A percentile compares a stretch with the other conserved stretches of the same genome.
phyloP scores from a whole-genome alignment of 2,113 vertebrate genomes.

The Podarcis muralis region DNA sequence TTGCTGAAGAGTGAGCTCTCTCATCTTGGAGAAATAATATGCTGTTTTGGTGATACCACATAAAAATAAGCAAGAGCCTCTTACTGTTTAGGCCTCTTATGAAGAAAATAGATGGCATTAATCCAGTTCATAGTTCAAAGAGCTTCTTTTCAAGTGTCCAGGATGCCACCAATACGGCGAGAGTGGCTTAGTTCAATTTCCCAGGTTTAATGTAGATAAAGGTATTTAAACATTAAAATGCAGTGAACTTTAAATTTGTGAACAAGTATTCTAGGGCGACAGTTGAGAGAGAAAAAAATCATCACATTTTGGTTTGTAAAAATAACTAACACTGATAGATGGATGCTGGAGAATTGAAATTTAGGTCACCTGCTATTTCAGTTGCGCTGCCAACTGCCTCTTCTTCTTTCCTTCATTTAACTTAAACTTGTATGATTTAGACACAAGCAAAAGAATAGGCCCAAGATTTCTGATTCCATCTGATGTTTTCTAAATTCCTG shows the following conservation, averaged over 20 bases:
- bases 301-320: slow-evolving; percentile 3
- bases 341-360: neutral
- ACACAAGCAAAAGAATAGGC: slow-evolving; percentile 2
- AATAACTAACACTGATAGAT: neutral
- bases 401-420: neutral
- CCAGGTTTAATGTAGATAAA: slow-evolving; percentile 38
- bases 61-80: neutral
- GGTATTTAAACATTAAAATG: slow-evolving; percentile 44
- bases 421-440: slow-evolving; percentile 4
- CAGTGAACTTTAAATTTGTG: slow-evolving; percentile 23
- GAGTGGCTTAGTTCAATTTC: slow-evolving; percentile 33
- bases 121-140: slow-evolving; percentile 43
- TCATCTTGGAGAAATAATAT: slow-evolving; percentile 21
- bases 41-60: slow-evolving; percentile 23
- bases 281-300: neutral
- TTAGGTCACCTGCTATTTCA: neutral
- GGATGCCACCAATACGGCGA: slow-evolving; percentile 34
- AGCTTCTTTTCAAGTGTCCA: slow-evolving; percentile 9
- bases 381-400: neutral
- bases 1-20: neutral
- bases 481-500: neutral
- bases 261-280: slow-evolving; percentile 37
- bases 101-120: slow-evolving; percentile 17
- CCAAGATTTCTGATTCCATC: neutral
- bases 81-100: slow-evolving; percentile 37